These are phyloP conservation scores for Heptranchias perlo DNA, from an alignment of 2,113 vertebrate genomes.

Conservation along the genomic window DNA sequence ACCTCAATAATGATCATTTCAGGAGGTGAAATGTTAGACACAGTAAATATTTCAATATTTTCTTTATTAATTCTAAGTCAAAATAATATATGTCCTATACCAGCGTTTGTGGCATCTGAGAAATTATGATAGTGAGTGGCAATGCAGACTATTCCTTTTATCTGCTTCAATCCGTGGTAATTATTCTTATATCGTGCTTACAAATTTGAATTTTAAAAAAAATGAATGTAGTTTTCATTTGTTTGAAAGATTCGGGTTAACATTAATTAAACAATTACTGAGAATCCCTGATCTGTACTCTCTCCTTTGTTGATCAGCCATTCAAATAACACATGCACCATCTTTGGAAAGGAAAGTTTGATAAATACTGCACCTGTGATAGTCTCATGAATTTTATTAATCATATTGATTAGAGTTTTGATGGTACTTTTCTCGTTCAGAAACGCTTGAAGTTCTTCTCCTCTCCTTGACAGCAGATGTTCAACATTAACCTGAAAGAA, in stretches of 20 bases:
- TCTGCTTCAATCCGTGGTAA: neutral
- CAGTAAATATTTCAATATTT: neutral
- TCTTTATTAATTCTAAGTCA: neutral
- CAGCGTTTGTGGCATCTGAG: neutral
- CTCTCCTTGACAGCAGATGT: slow-evolving; percentile 49
- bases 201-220: neutral
- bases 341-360: slow-evolving; percentile 12
- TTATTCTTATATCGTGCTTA: neutral
- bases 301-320: neutral
- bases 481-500: slow-evolving; percentile 40
- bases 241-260: neutral
- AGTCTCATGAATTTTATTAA: slow-evolving; percentile 53
- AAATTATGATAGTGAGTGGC: neutral
- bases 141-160: neutral
- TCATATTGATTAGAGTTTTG: slow-evolving; percentile 57
- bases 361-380: slow-evolving; percentile 51
- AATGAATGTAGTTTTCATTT: too few relatives aligned
- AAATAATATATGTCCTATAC: neutral
- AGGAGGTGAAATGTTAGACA: neutral
- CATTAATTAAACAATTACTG: neutral
- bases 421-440: slow-evolving; percentile 44
- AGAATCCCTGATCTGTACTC: neutral
- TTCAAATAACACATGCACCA: neutral
- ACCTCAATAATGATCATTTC: neutral
- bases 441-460: slow-evolving; percentile 47